Base-by-base conservation (phyloP, 2,888 invertebrate genomes). In the Stenoptilia bipunctidactyla region DNA sequence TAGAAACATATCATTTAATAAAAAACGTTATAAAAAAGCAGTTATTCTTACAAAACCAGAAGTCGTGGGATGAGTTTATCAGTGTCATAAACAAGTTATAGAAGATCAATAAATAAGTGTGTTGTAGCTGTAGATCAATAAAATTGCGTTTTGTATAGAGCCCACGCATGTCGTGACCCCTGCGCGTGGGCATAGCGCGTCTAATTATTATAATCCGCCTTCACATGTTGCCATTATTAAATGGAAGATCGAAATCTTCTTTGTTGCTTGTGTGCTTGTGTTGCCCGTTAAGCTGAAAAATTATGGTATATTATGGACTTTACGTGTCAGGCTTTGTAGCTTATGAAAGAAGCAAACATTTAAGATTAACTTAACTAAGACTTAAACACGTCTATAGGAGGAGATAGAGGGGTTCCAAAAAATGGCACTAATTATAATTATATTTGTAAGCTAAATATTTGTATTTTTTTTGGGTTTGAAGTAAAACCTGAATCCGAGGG, bases 151-250 rank as follows among this genome's bases (percentile, higher is more conserved):
- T 30, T 4, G 6, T 30, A 30, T 9, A n/a, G 59, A 69, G 66
- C 75, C 75, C 59, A 73, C 77, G 69, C 71, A 56, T 57, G 64
- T 58, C 67, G 55, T 53, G 66, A 59, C 60, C 56, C 51, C 43
- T 39, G 39, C 45, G 37, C 52, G 55, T 56, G 52, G 56, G 56
- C 53, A 54, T 52, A 47, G 54, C 55, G 52, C 48, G 6, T 12
- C n/a, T 30, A 30, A 30, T 30, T 30, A 30, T 30, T 30, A 30
- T 30, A 30, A 30, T 30, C 30, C 30, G 12, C 30, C 20, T 20
- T 30, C 30, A 30, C 12, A 30, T 30, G 10, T 30, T 30, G 30
- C 30, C 30, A 30, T 30, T 30, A 30, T 30, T 30, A 30, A 8
- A 9, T 30, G 30, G 20, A 20, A 30, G 30, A 30, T 30, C n/a